Percentiles rank a stretch among this genome's conserved stretches.
Conservation (phyloP, 2,888 invertebrate species). For the Pogonocherus hispidulus region DNA sequence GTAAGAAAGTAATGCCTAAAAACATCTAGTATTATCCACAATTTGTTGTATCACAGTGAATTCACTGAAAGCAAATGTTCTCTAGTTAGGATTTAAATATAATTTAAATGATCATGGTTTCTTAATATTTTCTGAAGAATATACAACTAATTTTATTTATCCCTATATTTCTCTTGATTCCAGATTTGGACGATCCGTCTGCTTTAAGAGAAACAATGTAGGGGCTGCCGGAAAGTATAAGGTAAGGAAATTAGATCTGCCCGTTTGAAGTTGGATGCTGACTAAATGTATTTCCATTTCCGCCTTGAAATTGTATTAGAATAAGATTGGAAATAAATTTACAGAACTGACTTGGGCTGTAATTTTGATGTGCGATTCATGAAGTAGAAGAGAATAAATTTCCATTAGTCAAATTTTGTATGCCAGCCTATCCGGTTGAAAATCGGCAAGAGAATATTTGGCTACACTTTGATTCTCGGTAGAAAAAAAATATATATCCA, state of each 20-base stretch:
- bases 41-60: no score
- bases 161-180: not conserved
- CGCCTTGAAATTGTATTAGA: not conserved
- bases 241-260: slow-evolving; percentile 16
- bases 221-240: not conserved
- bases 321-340: not conserved
- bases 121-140: no score
- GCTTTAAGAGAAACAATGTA: not conserved
- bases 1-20: no score
- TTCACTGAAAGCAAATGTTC: no score
- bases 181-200: not conserved
- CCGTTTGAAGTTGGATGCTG: not conserved
- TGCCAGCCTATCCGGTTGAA: no score
- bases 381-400: not conserved
- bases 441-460: no score
- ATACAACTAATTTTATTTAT: no score
- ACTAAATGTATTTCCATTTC: not conserved
- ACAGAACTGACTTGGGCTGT: not conserved
- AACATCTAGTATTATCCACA: no score
- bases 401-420: not conserved
- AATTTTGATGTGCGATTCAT: not conserved
- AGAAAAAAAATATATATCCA: no score
- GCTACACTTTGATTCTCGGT: no score
- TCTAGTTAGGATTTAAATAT: no score
- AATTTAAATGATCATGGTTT: no score